Base-by-base conservation (phyloP, 2,797 vertebrate species). In the Phrynocephalus forsythii region DNA sequence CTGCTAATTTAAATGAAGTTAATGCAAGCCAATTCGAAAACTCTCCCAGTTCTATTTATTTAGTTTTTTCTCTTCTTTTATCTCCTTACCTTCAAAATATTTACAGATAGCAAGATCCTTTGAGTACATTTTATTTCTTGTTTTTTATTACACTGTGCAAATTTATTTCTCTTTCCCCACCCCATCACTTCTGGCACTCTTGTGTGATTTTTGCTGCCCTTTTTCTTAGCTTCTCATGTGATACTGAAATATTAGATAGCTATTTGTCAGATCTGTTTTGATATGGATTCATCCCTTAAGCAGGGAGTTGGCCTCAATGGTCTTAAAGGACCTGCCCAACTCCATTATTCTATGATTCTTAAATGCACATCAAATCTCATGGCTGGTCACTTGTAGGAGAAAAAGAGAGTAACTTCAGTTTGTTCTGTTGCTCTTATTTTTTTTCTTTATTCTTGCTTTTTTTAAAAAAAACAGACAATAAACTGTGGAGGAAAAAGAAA, bases 41-140 rank as follows among this genome's bases (percentile, higher is more conserved):
- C 44, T 3, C 1, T 6, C 66, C 16, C 60, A 56, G 1, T 0
- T 87, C 82, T 78, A 82, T 6, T 75, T 52, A 87, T 48, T 86
- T 38, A 28, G 60, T 86, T 22, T 83, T 48, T 4, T 0, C 84
- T 33, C 83, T 92, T 90, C n/a, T 3, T 91, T 89, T n/a, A 82
- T n/a, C 69, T 81, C 82, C 9, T 4, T 18, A 68, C 1, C 26
- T 75, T 90, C 79, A 87, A 91, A 82, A 28, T 88, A 90, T 82
- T 88, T 89, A 38, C 82, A 89, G 48, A 4, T 4, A 79, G 8
- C 77, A 63, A 30, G 2, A 90, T 84, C 56, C 16, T 76, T 82
- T 60, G 26, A 90, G 13, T 71, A 26, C 1, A 90, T 91, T 82
- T 87, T 3, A 76, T 72, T 90, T 90, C 7, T 18, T n/a, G 1